Evolutionary conservation across 2,797 vertebrate genomes (phyloP).

Genomic region (Dicrostonyx torquatus): DNA sequence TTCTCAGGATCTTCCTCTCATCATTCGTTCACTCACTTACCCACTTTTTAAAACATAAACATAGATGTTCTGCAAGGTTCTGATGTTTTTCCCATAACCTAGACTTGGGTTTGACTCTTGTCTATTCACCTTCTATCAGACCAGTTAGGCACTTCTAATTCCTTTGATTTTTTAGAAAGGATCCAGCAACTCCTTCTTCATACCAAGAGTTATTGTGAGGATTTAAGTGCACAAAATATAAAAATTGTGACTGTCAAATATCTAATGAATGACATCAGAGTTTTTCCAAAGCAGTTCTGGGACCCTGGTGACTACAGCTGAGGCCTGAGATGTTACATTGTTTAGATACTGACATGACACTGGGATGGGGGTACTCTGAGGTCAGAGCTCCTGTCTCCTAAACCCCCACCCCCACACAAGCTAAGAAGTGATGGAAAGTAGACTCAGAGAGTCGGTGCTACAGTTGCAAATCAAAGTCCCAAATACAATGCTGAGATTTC

Average conservation of each 20-base stretch:
- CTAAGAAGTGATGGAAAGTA: neutral
- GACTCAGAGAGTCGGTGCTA: neutral
- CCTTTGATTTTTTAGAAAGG: neutral
- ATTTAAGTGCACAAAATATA: neutral
- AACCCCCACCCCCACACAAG: neutral
- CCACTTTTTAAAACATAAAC: neutral
- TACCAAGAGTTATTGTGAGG: neutral
- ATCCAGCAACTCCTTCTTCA: neutral
- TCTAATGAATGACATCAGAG: neutral
- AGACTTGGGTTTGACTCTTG: neutral
- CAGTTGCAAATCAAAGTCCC: neutral
- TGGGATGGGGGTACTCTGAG: neutral
- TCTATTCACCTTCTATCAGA: neutral
- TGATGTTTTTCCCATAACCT: neutral
- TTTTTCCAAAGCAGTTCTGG: neutral
- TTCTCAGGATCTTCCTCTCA: neutral
- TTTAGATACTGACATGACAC: accelerated
- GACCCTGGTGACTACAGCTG: neutral
- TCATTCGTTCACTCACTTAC: neutral
- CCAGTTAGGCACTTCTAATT: neutral
- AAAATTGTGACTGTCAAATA: neutral
- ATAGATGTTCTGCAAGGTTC: neutral
- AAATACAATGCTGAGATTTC: neutral
- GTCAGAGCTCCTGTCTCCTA: neutral
- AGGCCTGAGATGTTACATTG: neutral